Conservation (phyloP, 2,797 vertebrate genomes). For the Pseudochirops cupreus region DNA sequence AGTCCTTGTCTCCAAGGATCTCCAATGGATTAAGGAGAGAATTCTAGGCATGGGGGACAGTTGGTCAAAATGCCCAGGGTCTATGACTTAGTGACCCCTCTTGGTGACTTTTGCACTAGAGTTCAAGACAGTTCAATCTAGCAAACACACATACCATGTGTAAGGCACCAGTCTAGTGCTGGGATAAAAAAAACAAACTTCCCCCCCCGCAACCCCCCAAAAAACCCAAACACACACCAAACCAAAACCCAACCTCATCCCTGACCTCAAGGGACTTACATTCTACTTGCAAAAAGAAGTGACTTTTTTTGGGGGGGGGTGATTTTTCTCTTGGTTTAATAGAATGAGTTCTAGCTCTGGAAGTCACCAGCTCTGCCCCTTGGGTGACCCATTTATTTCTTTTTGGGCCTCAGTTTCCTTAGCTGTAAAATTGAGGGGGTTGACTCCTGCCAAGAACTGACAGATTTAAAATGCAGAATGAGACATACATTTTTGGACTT, state of each 20-base stretch:
- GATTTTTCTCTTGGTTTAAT: neutral
- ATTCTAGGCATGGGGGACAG: neutral
- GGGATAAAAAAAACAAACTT: neutral
- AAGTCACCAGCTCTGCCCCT: neutral
- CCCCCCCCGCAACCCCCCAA: no score
- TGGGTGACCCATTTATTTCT: neutral
- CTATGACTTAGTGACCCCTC: neutral
- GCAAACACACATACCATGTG: neutral
- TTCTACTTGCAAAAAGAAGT: neutral
- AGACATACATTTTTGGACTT: neutral
- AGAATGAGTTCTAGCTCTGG: neutral
- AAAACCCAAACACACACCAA: no score
- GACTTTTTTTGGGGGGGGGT: neutral
- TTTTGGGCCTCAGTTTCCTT: neutral
- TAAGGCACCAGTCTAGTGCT: neutral
- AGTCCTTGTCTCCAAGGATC: neutral
- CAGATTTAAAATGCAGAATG: neutral
- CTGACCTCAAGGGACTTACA: neutral
- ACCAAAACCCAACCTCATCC: neutral
- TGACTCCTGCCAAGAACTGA: neutral
- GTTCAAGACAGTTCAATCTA: neutral
- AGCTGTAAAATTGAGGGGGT: neutral
- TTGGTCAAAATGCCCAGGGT: neutral
- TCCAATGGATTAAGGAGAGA: neutral
- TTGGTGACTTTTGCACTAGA: neutral